phyloP scores from a whole-genome alignment of 2,888 invertebrate genomes.

The Epistrophe grossulariae region DNA sequence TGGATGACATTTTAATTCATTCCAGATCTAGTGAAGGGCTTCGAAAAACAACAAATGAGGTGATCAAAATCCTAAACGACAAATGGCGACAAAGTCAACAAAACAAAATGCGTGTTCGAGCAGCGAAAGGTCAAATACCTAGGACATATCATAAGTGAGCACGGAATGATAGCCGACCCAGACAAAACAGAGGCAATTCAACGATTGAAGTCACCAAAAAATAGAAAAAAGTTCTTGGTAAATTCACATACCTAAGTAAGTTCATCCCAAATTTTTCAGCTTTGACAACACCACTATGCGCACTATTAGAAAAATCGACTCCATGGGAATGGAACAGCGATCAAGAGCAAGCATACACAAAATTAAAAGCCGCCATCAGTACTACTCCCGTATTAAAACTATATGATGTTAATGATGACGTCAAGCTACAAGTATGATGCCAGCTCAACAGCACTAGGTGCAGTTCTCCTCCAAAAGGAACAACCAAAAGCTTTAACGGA shows the following conservation, averaged over 20 bases:
- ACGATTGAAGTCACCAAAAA: slow-evolving; percentile 25
- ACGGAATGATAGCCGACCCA: slow-evolving; percentile 23
- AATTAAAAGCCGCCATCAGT: no score
- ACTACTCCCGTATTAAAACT: no score
- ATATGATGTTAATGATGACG: no score
- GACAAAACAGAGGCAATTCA: slow-evolving; percentile 24
- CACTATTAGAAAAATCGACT: not conserved
- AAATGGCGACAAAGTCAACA: slow-evolving; percentile 16
- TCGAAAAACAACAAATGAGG: slow-evolving; percentile 25
- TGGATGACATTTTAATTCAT: slow-evolving; percentile 43
- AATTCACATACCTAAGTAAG: slow-evolving; percentile 39
- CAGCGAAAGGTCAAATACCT: slow-evolving; percentile 21
- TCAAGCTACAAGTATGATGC: not conserved
- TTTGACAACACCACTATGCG: not conserved
- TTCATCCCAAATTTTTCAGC: slow-evolving; percentile 27
- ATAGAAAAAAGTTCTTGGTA: slow-evolving; percentile 24
- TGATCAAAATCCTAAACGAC: slow-evolving; percentile 27
- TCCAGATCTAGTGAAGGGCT: slow-evolving; percentile 27
- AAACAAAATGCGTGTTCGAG: slow-evolving; percentile 40
- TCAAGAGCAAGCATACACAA: no score
- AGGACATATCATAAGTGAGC: slow-evolving; percentile 26
- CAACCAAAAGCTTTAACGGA: no score
- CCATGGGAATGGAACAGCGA: not conserved
- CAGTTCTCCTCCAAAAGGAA: not conserved
- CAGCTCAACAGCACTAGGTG: not conserved